Evolutionary conservation across 2,888 invertebrate species (phyloP).

Genomic region (Stenodema calcarata): DNA sequence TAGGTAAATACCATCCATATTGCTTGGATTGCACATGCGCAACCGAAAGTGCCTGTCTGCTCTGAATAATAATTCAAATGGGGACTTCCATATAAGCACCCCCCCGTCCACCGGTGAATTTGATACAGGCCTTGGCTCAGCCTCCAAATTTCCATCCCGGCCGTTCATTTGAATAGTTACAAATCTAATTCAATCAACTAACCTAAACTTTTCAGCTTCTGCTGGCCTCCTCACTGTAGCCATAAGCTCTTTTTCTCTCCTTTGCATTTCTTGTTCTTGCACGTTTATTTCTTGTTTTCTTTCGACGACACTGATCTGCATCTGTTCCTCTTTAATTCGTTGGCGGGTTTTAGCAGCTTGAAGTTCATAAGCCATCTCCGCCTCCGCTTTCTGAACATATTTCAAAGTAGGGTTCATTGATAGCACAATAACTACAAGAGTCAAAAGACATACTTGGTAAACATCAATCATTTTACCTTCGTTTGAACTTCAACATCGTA

Average conservation of each 20-base stretch:
- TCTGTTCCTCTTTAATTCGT: slow-evolving; percentile 93
- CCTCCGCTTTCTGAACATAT: slow-evolving; percentile 76
- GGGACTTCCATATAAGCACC: no score
- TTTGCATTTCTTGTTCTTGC: slow-evolving; percentile 93
- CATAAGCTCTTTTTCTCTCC: slow-evolving; percentile 90
- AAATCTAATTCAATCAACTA: no score
- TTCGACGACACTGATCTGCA: slow-evolving; percentile 94
- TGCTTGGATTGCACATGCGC: no score
- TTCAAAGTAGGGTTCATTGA: background rate
- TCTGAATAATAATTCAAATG: no score
- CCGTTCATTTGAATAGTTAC: no score
- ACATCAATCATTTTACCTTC: slow-evolving; percentile 66
- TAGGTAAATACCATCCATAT: no score
- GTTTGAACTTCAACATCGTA: slow-evolving; percentile 98
- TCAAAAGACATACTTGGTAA: background rate
- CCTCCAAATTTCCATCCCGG: no score
- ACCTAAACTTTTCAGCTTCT: slow-evolving; percentile 87
- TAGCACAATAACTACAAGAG: background rate
- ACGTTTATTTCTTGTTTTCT: slow-evolving; percentile 92
- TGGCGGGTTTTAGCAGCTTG: slow-evolving; percentile 97
- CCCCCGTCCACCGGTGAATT: no score
- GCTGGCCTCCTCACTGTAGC: slow-evolving; percentile 93
- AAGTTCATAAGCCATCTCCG: slow-evolving; percentile 89
- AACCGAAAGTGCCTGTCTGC: no score
- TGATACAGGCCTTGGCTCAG: no score